Base-by-base conservation (phyloP, 2,888 invertebrate genomes). In the Pocota personata region DNA sequence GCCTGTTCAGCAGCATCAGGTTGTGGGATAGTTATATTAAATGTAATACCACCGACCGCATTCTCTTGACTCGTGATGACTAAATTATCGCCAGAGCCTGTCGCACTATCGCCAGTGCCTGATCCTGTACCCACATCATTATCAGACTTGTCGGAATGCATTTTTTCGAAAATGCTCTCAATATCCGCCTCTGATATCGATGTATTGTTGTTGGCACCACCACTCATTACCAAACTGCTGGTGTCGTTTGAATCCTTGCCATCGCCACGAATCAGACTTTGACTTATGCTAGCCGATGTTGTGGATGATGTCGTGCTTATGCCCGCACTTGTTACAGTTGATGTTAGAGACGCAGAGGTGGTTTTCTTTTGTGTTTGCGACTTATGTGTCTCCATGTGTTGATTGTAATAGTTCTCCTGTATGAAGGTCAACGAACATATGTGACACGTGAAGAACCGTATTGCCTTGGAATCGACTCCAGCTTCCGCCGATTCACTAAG, bases 341-440 rank as follows among this genome's bases (percentile, higher is more conserved):
- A 87, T 73, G 4, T 78, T 62, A 16, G 43, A 6, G 60, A 50
- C 64, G 84, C 40, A 52, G 72, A 71, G 30, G 72, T 77, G 24
- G 86, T 80, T 77, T 91, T 91, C 77, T 90, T 91, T 55, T 80
- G 82, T 19, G 80, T 76, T 67, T 80, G 84, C 57, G 71, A 66
- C 30, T 86, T 82, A 87, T 93, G 93, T 27, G 92, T 91, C 83
- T 93, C 93, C 92, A 92, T 92, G 77, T 93, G 93, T 73, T 93
- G 93, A 80, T 92, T 92, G 82, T 92, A 93, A 76, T 92, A 92
- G 16, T 90, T 91, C 89, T 93, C 92, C 87, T 92, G 93, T 16
- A 93, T 91, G 87, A 93, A 93, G 1, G 93, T 93, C 82, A 93
- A 87, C 58, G 93, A 93, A 88, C 93, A 93, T 69, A 92, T 90